Evolutionary conservation across 2,888 invertebrate species (phyloP).

Genomic region (Yponomeuta malinellus): DNA sequence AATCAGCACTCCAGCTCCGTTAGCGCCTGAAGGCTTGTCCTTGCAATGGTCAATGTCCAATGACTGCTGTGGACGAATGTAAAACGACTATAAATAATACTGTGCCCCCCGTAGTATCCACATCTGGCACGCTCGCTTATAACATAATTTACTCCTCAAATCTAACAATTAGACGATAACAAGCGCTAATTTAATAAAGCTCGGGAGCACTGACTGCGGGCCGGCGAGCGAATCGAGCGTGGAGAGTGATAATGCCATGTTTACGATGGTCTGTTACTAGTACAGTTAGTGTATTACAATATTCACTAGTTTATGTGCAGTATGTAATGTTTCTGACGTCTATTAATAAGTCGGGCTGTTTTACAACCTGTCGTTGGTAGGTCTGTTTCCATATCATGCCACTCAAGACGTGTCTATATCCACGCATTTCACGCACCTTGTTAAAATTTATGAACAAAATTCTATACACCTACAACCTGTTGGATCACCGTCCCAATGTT

Average conservation of each 20-base stretch:
- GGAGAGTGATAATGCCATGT: constrained; percentile 8
- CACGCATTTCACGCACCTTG: no score
- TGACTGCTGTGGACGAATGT: background rate
- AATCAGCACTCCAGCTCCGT: no score
- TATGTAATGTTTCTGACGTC: background rate
- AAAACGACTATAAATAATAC: background rate
- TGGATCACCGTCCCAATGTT: no score
- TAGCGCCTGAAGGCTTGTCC: no score
- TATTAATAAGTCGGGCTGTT: background rate
- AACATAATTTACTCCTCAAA: constrained; percentile 52
- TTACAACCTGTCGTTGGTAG: background rate
- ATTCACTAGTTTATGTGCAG: background rate
- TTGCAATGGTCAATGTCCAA: no score
- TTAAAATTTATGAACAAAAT: no score
- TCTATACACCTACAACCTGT: no score
- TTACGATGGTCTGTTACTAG: constrained; percentile 19
- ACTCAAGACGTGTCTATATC: no score
- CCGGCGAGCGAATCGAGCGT: background rate
- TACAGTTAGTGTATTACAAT: constrained; percentile 35
- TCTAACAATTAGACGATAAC: constrained; percentile 63
- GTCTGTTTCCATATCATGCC: background rate
- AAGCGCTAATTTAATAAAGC: constrained; percentile 64
- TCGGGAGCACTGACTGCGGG: constrained; percentile 9
- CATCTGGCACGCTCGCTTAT: constrained; percentile 27
- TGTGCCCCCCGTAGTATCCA: background rate